Evolutionary conservation across 2,888 invertebrate genomes (phyloP), one percentile per base, ranked within the genome.

Genomic region (Lutraria lutraria): DNA sequence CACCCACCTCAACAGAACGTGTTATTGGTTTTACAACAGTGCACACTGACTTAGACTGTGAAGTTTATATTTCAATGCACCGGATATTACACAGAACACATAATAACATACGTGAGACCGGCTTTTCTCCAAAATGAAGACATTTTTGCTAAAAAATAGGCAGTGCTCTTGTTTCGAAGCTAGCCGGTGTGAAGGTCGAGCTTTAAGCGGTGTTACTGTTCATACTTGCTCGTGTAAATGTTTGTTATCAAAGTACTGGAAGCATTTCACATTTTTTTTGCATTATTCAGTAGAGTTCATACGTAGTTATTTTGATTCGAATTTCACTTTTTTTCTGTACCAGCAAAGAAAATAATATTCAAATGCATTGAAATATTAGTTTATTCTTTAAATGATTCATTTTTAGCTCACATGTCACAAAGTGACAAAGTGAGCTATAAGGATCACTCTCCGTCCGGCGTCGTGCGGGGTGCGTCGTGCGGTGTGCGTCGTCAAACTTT

Each of bases 51-150:
- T 68, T 68, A 8, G 25, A n/a, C 2, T 25, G n/a, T 8, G 0
- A n/a, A n/a, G 25, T 68, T 10, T 25, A 13, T 2, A 25, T 68
- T n/a, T 25, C 0, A 68, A 68, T 68, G 6, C 10, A 12, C 25
- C 25, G 25, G 25, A n/a, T 10, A 25, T 12, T 10, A 68, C 12
- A 25, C 10, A 25, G 25, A 13, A 68, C 13, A 68, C 25, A 0
- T 68, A 25, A 68, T 10, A n/a, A 0, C 76, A 54, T 92, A 93
- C 93, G 87, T 93, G 60, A 93, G 54, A 15, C 93, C 93, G 52
- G 91, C 93, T 76, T 89, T 81, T 87, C 93, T 86, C 93, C 92
- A 93, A 85, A 88, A 91, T n/a, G 87, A 81, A 19, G 93, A 88
- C 93, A 93, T 93, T 76, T 84, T 92, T 56, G 34, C 21, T 34